Percentiles rank a stretch among this genome's conserved stretches.
Conservation (phyloP, 1,140 invertebrate genomes). For the Pygmarrhopalites habei region DNA sequence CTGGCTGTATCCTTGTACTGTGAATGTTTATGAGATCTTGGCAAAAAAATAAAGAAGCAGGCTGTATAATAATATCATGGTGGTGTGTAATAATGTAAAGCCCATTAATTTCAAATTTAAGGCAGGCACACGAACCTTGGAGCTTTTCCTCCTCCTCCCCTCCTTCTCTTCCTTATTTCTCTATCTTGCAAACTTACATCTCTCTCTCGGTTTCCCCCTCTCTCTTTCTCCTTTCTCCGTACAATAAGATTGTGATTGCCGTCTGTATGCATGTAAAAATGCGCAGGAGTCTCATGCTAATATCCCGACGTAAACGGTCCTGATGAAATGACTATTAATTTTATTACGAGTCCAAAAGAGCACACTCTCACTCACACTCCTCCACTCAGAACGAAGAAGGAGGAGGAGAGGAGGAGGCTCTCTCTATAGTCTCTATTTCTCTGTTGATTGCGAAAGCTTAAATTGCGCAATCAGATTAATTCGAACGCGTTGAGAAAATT, state of each 20-base stretch:
- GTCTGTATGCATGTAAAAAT: too few species aligned
- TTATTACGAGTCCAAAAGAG: too few species aligned
- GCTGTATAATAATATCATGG: background rate
- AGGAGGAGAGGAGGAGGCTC: too few species aligned
- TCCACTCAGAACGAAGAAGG: too few species aligned
- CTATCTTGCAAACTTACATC: background rate
- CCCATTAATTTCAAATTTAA: slow-evolving; percentile 34
- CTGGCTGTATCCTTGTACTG: background rate
- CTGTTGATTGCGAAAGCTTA: slow-evolving; percentile 2
- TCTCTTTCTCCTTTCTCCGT: too few species aligned
- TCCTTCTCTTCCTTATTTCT: background rate
- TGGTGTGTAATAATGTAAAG: slow-evolving; percentile 28
- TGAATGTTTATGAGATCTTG: slow-evolving; percentile 16
- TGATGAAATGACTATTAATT: too few species aligned
- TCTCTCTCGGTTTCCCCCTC: background rate
- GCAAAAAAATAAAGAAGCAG: background rate
- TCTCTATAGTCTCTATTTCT: background rate
- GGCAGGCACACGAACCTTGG: background rate
- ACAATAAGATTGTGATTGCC: slow-evolving; percentile 4
- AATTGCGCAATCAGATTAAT: slow-evolving; percentile 24
- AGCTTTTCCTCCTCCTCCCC: background rate
- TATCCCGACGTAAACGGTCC: too few species aligned
- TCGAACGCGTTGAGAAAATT: slow-evolving; percentile 18
- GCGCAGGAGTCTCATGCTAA: background rate
- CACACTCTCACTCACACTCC: too few species aligned